Conservation (phyloP, 2,113 vertebrate genomes). For the Theristicus caerulescens region DNA sequence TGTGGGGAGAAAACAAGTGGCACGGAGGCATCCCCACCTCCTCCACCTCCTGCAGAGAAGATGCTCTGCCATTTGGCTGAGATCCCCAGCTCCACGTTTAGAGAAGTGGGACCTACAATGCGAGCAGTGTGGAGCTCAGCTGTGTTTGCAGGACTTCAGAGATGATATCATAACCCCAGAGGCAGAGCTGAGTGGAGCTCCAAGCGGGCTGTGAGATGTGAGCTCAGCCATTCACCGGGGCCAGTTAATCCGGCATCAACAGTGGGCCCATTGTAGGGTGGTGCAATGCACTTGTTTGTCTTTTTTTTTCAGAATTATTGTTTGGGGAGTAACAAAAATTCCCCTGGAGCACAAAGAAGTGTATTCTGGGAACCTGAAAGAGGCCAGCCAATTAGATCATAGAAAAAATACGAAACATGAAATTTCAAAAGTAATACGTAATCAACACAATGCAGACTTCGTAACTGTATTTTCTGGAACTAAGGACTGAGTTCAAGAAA, state of each 20-base stretch:
- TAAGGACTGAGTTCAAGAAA: background rate
- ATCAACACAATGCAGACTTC: background rate
- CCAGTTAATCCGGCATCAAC: background rate
- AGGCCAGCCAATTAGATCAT: background rate
- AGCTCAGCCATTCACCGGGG: conserved; percentile 43
- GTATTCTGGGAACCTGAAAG: background rate
- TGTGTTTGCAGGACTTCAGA: conserved; percentile 60
- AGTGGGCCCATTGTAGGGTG: conserved; percentile 56
- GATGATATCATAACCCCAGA: conserved; percentile 76
- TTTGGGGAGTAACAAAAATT: conserved; percentile 18
- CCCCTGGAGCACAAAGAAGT: background rate
- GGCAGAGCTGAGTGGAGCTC: conserved; percentile 30
- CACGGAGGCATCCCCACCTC: background rate
- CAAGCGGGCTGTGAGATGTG: conserved; percentile 39
- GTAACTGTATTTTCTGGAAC: background rate
- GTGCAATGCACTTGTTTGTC: conserved; percentile 30
- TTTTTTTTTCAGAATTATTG: background rate
- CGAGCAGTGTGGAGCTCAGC: conserved; percentile 69
- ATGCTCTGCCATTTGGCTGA: background rate
- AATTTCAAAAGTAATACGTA: background rate
- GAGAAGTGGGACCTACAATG: conserved; percentile 52
- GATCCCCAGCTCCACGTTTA: background rate
- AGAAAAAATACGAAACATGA: background rate
- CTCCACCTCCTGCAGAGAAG: background rate
- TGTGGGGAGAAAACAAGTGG: background rate